These are phyloP conservation scores for Bombus cullumanus DNA, from an alignment of 1,140 invertebrate species.

Conservation along the genomic window DNA sequence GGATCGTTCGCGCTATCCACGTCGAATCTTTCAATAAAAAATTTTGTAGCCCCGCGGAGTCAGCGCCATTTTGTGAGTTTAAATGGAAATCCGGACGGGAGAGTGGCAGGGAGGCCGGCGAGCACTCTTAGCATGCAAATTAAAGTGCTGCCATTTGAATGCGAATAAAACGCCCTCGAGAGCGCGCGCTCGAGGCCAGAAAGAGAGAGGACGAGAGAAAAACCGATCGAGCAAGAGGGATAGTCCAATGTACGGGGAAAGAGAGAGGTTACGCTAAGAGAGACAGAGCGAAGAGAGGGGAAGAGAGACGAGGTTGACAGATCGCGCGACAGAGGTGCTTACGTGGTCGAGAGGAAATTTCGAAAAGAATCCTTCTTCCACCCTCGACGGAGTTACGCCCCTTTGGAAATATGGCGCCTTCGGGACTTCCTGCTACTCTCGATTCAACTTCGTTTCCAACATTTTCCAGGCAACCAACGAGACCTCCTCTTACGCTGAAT, in stretches of 20 bases:
- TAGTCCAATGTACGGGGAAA: slow-evolving; percentile 30
- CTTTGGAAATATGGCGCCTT: slow-evolving; percentile 60
- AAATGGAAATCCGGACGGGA: slow-evolving; percentile 81
- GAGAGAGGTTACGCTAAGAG: slow-evolving; percentile 69
- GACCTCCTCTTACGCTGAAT: not conserved
- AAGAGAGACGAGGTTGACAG: slow-evolving; percentile 71
- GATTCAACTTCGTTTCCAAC: slow-evolving; percentile 32
- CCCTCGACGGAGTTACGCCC: slow-evolving; percentile 48
- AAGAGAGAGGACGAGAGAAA: slow-evolving; percentile 5
- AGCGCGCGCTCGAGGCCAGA: slow-evolving; percentile 52
- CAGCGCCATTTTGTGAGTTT: slow-evolving; percentile 83
- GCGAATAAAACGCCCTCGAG: slow-evolving; percentile 80
- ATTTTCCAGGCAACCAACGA: not conserved
- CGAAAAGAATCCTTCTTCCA: slow-evolving; percentile 62
- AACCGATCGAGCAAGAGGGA: slow-evolving; percentile 16
- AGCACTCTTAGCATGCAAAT: slow-evolving; percentile 83
- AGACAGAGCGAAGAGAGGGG: slow-evolving; percentile 33
- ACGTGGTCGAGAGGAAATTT: slow-evolving; percentile 72
- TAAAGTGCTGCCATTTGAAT: slow-evolving; percentile 83
- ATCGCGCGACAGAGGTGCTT: slow-evolving; percentile 77
- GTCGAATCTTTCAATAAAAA: slow-evolving; percentile 84
- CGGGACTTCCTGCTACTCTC: slow-evolving; percentile 52
- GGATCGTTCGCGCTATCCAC: slow-evolving; percentile 74
- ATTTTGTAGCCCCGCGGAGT: slow-evolving; percentile 82
- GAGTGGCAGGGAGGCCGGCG: slow-evolving; percentile 70